phyloP scores from a whole-genome alignment of 1,140 invertebrate species.

The Tetraneura akinire region DNA sequence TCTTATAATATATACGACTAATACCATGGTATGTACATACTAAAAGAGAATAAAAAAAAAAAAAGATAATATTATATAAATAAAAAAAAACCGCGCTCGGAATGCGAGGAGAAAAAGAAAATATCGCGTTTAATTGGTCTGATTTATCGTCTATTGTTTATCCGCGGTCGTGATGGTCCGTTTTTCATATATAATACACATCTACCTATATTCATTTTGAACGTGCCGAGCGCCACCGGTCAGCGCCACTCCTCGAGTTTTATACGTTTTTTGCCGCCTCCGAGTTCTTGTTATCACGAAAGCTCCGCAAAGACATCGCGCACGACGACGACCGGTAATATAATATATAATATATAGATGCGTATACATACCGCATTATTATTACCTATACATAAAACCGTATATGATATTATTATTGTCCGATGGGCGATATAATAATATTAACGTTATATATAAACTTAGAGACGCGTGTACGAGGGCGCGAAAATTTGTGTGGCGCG shows the following conservation, averaged over 20 bases:
- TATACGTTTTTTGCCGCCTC: neutral
- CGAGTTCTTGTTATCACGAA: conserved; percentile 19
- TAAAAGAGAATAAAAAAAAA: too few species aligned
- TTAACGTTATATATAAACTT: too few species aligned
- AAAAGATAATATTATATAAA: too few species aligned
- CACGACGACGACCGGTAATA: neutral
- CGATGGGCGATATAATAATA: too few species aligned
- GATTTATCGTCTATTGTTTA: conserved; percentile 49
- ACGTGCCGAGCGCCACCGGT: conserved; percentile 23
- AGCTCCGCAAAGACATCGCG: neutral
- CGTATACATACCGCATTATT: neutral
- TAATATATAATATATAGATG: neutral
- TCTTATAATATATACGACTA: neutral
- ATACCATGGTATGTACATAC: too few species aligned
- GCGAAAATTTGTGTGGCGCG: too few species aligned
- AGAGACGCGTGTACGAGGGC: too few species aligned
- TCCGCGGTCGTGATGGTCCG: conserved; percentile 29
- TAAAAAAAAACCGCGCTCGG: neutral
- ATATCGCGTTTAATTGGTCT: conserved; percentile 47
- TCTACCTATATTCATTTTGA: neutral
- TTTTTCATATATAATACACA: neutral
- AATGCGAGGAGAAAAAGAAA: conserved; percentile 35
- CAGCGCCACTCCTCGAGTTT: conserved; percentile 6
- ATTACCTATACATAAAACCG: too few species aligned
- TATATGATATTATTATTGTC: too few species aligned